These are phyloP conservation scores for Talpa occidentalis DNA, from an alignment of 2,113 vertebrate genomes.

Conservation along the genomic window DNA sequence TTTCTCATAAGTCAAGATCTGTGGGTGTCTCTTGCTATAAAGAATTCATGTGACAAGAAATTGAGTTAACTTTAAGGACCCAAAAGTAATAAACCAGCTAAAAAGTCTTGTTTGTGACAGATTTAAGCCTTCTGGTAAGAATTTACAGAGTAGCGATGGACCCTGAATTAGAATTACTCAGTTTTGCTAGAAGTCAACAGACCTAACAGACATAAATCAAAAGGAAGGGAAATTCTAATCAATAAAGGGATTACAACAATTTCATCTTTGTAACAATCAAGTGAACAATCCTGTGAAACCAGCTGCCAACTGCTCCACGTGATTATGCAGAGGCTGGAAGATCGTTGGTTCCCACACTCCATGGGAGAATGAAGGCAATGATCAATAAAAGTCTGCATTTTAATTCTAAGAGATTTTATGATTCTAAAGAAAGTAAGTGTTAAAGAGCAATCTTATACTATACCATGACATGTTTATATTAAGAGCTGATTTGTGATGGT, in stretches of 20 bases:
- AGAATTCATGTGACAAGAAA: conserved; percentile 45
- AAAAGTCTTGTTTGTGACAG: neutral
- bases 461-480: neutral
- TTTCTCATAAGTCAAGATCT: conserved; percentile 37
- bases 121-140: conserved; percentile 30
- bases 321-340: conserved; percentile 16
- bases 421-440: conserved; percentile 6
- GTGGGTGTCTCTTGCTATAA: conserved; percentile 25
- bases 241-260: conserved; percentile 12
- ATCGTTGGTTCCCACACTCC: neutral
- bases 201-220: conserved; percentile 25
- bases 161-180: conserved; percentile 18
- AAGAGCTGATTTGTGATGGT: neutral
- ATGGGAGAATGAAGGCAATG: neutral
- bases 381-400: neutral
- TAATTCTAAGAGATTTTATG: neutral
- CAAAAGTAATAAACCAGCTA: conserved; percentile 20
- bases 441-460: neutral
- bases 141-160: conserved; percentile 4
- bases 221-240: conserved; percentile 20
- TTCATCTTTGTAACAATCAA: conserved; percentile 48
- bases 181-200: conserved; percentile 26
- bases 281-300: neutral
- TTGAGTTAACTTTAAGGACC: conserved; percentile 17
- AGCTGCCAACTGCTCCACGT: neutral